Evolutionary conservation across 2,888 invertebrate genomes (phyloP).

Genomic region (Rhamnusium bicolor): DNA sequence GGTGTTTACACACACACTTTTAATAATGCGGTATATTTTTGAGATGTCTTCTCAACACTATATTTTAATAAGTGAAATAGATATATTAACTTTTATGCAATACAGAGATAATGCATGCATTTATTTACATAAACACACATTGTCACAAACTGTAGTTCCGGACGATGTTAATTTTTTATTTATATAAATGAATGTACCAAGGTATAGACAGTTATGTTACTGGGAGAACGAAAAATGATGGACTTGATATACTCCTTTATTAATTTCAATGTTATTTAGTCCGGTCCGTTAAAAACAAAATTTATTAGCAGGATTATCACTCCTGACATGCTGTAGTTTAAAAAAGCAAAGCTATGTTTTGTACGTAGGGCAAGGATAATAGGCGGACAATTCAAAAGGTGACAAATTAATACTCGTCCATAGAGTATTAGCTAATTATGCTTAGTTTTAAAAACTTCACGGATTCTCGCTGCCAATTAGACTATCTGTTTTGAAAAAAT

Average conservation of each 20-base stretch:
- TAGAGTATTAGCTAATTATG: too few relatives aligned
- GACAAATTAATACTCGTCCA: too few relatives aligned
- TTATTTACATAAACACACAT: constrained; percentile 19
- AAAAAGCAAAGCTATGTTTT: too few relatives aligned
- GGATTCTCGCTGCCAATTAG: too few relatives aligned
- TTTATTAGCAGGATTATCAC: background rate
- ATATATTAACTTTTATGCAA: constrained; percentile 20
- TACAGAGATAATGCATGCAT: constrained; percentile 17
- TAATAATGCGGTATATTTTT: background rate
- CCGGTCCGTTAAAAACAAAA: background rate
- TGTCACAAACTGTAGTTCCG: constrained; percentile 33
- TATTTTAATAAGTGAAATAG: background rate
- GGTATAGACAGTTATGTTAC: constrained; percentile 6
- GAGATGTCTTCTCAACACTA: background rate
- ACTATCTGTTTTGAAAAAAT: too few relatives aligned
- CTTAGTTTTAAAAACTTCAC: too few relatives aligned
- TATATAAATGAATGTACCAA: constrained; percentile 23
- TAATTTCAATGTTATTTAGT: constrained; percentile 17
- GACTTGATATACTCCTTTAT: constrained; percentile 5
- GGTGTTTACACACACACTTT: background rate
- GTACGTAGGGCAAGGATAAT: too few relatives aligned
- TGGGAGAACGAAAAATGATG: constrained; percentile 28
- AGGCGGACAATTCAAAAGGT: too few relatives aligned
- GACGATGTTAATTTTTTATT: constrained; percentile 36
- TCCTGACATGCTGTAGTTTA: background rate